Percentiles rank a stretch among this genome's conserved stretches.
Evolutionary conservation across 2,797 vertebrate species (phyloP).

Genomic region (Ciconia nigra): DNA sequence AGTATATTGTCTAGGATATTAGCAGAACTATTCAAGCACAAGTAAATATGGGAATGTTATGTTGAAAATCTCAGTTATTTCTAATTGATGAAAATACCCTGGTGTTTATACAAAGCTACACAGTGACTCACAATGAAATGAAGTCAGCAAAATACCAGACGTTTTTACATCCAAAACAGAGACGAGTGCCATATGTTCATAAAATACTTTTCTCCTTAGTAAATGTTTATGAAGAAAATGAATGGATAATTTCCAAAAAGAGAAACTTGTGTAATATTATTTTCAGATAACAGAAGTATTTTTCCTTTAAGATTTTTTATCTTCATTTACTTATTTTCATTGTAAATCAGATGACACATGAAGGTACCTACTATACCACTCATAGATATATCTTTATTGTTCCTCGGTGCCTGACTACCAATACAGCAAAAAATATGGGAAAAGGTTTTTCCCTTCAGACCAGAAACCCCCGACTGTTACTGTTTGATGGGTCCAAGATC

Average conservation of each 20-base stretch:
- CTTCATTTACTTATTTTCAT: slow-evolving; percentile 9
- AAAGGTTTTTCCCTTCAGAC: background rate
- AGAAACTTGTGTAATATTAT: slow-evolving; percentile 61
- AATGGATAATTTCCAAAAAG: slow-evolving; percentile 66
- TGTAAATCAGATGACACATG: background rate
- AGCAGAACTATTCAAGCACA: slow-evolving; percentile 1
- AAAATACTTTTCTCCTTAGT: slow-evolving; percentile 80
- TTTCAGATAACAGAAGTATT: slow-evolving; percentile 57
- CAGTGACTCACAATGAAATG: slow-evolving; percentile 79
- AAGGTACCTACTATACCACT: background rate
- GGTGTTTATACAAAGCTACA: slow-evolving; percentile 77
- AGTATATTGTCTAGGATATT: background rate
- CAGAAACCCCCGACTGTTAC: background rate
- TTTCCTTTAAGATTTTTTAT: slow-evolving; percentile 6
- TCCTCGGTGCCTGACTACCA: background rate
- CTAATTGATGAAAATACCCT: slow-evolving; percentile 78
- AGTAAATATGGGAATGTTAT: slow-evolving; percentile 61
- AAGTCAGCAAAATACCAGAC: slow-evolving; percentile 80
- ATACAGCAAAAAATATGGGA: background rate
- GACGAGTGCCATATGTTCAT: slow-evolving; percentile 80
- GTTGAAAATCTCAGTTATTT: slow-evolving; percentile 76
- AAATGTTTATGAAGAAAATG: slow-evolving; percentile 75
- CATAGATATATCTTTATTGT: background rate
- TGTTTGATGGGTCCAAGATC: background rate
- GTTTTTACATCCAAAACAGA: slow-evolving; percentile 80